Percentiles rank a stretch among this genome's conserved stretches.
These are phyloP conservation scores for Scrobipalpa costella DNA, from an alignment of 2,888 invertebrate genomes.

Conservation along the genomic window DNA sequence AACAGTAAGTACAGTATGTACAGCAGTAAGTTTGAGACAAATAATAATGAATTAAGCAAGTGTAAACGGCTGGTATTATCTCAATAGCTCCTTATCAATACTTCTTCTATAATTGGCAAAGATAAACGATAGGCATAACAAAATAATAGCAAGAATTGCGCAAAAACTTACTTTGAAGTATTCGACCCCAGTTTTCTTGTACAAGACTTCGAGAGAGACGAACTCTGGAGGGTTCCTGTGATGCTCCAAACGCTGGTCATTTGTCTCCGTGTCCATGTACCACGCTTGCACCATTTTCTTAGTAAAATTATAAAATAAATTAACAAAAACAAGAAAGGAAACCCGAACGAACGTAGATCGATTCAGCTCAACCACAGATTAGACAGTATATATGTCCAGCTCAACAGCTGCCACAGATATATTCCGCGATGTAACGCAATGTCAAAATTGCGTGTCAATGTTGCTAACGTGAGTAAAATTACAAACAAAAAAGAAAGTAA, in stretches of 20 bases:
- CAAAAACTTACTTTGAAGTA: conserved; percentile 87
- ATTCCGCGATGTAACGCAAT: no score
- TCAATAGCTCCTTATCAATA: conserved; percentile 10
- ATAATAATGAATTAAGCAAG: background rate
- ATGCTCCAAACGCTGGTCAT: conserved; percentile 91
- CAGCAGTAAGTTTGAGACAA: background rate
- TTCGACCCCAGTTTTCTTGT: conserved; percentile 90
- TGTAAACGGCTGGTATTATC: background rate
- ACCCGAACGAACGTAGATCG: background rate
- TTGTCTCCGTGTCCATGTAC: conserved; percentile 86
- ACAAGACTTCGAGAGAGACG: conserved; percentile 85
- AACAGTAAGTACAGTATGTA: no score
- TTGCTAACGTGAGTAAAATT: background rate
- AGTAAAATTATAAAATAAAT: background rate
- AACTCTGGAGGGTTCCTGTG: conserved; percentile 89
- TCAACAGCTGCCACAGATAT: no score
- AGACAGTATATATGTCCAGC: no score
- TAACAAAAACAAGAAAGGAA: conserved; percentile 10
- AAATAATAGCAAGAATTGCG: conserved; percentile 6
- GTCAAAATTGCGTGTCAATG: conserved; percentile 12
- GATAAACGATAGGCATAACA: conserved; percentile 4
- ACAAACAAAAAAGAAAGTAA: background rate
- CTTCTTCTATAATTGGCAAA: conserved; percentile 11
- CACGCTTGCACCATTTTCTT: conserved; percentile 91
- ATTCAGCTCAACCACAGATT: background rate